A percentile compares a stretch with the other conserved stretches of the same genome.
Conservation (phyloP, 2,888 invertebrate genomes). For the Eupelmus urozonus region DNA sequence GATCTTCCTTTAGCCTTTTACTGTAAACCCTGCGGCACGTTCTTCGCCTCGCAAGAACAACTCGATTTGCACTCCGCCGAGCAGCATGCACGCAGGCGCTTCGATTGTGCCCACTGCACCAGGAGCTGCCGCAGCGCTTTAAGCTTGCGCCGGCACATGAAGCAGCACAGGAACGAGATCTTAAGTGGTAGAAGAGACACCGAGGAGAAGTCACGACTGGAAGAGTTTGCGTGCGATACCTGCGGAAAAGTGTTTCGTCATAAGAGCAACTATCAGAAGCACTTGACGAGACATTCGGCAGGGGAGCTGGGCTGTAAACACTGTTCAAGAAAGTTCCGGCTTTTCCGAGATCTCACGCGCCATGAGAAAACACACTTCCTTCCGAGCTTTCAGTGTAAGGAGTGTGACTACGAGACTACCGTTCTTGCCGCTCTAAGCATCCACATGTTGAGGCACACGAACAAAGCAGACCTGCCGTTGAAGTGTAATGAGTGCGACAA, state of each 20-base stretch:
- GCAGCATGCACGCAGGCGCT: constrained; percentile 69
- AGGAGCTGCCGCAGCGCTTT: constrained; percentile 67
- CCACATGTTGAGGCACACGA: constrained; percentile 72
- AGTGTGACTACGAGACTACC: constrained; percentile 76
- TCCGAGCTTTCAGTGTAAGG: constrained; percentile 74
- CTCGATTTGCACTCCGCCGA: constrained; percentile 67
- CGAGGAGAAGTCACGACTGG: neutral
- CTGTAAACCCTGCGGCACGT: constrained; percentile 69
- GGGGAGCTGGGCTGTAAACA: constrained; percentile 74
- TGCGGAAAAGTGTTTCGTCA: constrained; percentile 73
- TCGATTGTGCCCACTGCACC: constrained; percentile 72
- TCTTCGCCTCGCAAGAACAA: constrained; percentile 63
- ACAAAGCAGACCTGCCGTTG: constrained; percentile 67
- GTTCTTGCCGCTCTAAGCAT: constrained; percentile 71
- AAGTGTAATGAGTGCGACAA: constrained; percentile 74
- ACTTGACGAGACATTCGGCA: constrained; percentile 70
- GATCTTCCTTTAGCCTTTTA: constrained; percentile 69
- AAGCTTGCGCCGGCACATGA: constrained; percentile 72
- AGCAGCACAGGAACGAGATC: constrained; percentile 66
- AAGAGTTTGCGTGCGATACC: constrained; percentile 70
- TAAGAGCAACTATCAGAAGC: constrained; percentile 74
- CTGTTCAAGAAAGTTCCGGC: constrained; percentile 73
- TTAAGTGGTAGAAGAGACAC: constrained; percentile 20
- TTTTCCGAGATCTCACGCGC: constrained; percentile 73
- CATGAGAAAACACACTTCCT: constrained; percentile 75